Evolutionary conservation across 1,140 invertebrate genomes (phyloP), one percentile per base, ranked within the genome.

Genomic region (Diorhabda carinulata): DNA sequence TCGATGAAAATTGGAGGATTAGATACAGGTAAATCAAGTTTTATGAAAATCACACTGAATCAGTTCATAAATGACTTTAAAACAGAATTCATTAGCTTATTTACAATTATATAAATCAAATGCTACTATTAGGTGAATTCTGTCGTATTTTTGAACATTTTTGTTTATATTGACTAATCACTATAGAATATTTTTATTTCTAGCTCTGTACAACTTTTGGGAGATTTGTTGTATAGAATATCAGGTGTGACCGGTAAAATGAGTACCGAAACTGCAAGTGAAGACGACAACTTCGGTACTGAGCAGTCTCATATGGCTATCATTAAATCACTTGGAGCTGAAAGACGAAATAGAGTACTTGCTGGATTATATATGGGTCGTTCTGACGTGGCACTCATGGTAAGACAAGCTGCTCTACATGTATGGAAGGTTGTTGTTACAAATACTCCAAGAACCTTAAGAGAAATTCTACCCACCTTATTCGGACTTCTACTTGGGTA

Each of bases 201-300:
- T 72, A 91, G 96, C 74, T 98, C 96, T 0, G 95, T 99, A 7
- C 96, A 99, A 80, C 83, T 99, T 4, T 83, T 99, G 5, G 98
- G 98, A 41, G 98, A 99, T 82, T 84, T 99, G 57, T 82, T 99
- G 8, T 99, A 98, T 81, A 90, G 95, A 69, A 95, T 99, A 68
- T 99, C 97, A 45, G 96, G 96, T 67, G 96, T 99, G 0, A 94
- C 95, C 64, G 97, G 97, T 61, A 99, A 99, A 83, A 99, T 99
- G 96, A 97, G 94, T 9, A 99, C 98, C 1, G 96, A 98, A 83
- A 98, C 96, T 2, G 95, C 95, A 3, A 93, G 92, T 75, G 98
- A 99, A 80, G 98, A 99, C 82, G 98, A 99, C 79, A 99, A 98
- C 81, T 98, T 99, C 83, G 98, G 97, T 64, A 98, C 98, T 0